Base-by-base conservation (phyloP, 2,797 vertebrate genomes). In the Erethizon dorsatum region DNA sequence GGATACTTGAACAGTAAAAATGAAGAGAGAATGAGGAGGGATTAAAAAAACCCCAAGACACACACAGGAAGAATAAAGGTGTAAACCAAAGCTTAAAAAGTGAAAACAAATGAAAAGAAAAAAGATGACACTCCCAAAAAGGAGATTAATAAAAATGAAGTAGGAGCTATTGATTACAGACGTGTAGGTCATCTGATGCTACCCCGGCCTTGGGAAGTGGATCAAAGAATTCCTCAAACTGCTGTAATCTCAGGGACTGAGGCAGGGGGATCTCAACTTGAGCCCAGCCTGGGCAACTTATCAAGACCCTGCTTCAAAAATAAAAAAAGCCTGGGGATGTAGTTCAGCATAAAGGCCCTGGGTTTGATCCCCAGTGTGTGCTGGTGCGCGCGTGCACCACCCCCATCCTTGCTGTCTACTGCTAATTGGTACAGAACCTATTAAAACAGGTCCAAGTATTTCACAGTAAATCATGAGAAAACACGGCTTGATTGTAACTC, bases 381-480 rank as follows among this genome's bases (percentile, higher is more conserved):
- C 59, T 61, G 24, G 59, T 61, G 59, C 24, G 7, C 28, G 24
- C 11, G 59, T 28, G 24, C 11, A 41, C 65, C 31, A 33, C 41
- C 57, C 7, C 10, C 14, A n/a, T 47, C 75, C 45, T 37, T 24
- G 71, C 45, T 50, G 56, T 2, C 12, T 22, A 82, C 73, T 28
- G 37, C 52, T 79, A 73, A 92, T 0, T 31, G 18, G 24, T 57
- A 63, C n/a, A 10, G 54, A 88, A 78, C 24, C 47, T 82, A 57
- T 57, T 90, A 88, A 96, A 94, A 90, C 24, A 94, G n/a, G 41
- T 41, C 41, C 77, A 83, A 71, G 69, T 54, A 91, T 65, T 87
- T 95, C 78, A 83, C 18, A 91, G 37, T 90, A 73, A 79, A 90
- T 26, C 24, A 47, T 89, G 90, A 91, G 84, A 86, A 84, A 88